phyloP scores from a whole-genome alignment of 1,140 invertebrate genomes.

The Planococcus citri region DNA sequence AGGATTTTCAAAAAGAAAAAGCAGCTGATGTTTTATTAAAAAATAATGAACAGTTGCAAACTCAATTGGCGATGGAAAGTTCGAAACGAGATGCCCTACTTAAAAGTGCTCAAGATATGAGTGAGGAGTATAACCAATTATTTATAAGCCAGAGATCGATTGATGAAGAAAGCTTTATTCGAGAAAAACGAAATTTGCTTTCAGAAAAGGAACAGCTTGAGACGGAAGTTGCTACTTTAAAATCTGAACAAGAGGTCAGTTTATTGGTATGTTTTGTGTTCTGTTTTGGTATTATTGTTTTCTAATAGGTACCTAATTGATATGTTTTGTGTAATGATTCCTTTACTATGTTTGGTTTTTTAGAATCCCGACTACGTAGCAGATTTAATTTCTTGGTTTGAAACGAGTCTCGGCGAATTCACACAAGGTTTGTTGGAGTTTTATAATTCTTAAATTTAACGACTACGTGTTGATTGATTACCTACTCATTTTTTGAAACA shows the following conservation, averaged over 20 bases:
- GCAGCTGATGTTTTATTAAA: neutral
- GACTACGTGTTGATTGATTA: too few species aligned
- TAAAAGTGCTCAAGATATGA: neutral
- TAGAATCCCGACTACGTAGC: neutral
- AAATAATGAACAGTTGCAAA: neutral
- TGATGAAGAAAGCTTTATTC: neutral
- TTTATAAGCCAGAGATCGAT: neutral
- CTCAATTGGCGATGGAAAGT: neutral
- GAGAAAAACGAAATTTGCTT: neutral
- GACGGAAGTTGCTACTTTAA: neutral
- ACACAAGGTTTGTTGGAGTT: neutral
- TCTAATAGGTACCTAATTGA: too few species aligned
- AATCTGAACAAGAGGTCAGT: neutral
- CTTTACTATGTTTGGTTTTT: neutral
- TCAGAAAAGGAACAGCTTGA: neutral
- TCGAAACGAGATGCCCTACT: neutral
- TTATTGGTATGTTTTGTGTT: too few species aligned
- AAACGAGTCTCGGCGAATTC: neutral
- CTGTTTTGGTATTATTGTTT: too few species aligned
- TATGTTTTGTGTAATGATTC: too few species aligned
- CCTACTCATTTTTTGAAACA: neutral
- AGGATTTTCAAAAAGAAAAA: neutral
- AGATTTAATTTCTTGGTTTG: neutral
- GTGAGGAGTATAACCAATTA: neutral
- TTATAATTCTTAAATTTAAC: neutral